phyloP scores from a whole-genome alignment of 2,797 vertebrate genomes.

The Delichon dasypus region DNA sequence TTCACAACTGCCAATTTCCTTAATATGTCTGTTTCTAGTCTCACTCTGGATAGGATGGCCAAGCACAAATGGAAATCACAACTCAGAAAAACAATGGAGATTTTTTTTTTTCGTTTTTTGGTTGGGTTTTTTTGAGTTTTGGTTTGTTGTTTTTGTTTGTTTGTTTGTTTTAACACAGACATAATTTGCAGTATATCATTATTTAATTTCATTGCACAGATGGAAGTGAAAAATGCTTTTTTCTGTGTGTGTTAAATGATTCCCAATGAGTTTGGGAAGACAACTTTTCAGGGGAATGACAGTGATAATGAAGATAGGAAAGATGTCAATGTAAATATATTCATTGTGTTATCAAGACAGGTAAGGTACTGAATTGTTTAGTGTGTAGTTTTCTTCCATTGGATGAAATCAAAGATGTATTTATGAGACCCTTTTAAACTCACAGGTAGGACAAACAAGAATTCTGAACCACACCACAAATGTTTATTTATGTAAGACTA shows the following conservation, averaged over 20 bases:
- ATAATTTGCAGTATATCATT: not conserved
- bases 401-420: not conserved
- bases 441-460: not conserved
- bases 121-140: not conserved
- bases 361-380: not conserved
- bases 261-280: not conserved
- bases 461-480: not conserved
- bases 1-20: not conserved
- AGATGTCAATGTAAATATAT: not conserved
- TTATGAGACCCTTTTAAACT: not conserved
- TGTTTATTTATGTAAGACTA: not conserved
- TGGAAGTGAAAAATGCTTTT: not conserved
- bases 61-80: not conserved
- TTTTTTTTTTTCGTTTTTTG: accelerated
- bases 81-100: not conserved
- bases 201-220: not conserved
- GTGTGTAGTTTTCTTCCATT: not conserved
- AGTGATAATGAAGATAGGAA: not conserved
- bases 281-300: not conserved
- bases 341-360: not conserved
- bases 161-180: not conserved
- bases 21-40: not conserved
- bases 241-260: not conserved
- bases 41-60: not conserved
- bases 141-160: not conserved